phyloP scores from a whole-genome alignment of 2,113 vertebrate genomes.

The Lophius piscatorius region DNA sequence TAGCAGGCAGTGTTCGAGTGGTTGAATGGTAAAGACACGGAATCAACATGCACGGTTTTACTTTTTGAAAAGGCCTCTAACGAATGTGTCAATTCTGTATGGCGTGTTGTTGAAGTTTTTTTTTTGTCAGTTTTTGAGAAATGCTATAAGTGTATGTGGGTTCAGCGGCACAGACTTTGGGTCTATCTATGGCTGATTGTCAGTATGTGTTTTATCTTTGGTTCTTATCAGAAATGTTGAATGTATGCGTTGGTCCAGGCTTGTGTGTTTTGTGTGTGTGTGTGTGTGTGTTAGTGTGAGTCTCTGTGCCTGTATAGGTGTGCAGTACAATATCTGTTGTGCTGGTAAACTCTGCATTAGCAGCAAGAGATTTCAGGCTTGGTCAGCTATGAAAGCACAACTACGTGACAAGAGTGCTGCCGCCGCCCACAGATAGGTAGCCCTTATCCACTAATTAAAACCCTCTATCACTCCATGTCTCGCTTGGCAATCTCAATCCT shows the following conservation, averaged over 20 bases:
- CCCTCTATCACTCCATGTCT: conserved; percentile 70
- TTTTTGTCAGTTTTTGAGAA: conserved; percentile 61
- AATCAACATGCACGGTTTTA: conserved; percentile 6
- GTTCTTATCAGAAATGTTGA: conserved; percentile 16
- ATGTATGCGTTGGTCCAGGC: conserved; percentile 16
- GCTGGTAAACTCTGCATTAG: conserved; percentile 68
- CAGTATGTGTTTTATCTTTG: conserved; percentile 35
- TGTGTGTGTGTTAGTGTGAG: conserved; percentile 7
- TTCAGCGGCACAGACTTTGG: conserved; percentile 32
- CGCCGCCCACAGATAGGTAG: conserved; percentile 60
- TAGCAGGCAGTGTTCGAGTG: conserved; percentile 6
- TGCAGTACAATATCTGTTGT: conserved; percentile 50
- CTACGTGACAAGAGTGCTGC: conserved; percentile 62
- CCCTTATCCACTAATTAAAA: conserved; percentile 78
- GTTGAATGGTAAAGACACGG: conserved; percentile 33
- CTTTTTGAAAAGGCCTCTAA: conserved; percentile 32
- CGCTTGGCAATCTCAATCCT: conserved; percentile 70
- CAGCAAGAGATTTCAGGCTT: conserved; percentile 74
- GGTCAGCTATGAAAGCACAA: conserved; percentile 73
- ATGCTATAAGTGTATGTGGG: conserved; percentile 64
- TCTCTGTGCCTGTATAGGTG: conserved; percentile 1
- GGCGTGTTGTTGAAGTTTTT: conserved; percentile 59
- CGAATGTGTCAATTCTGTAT: conserved; percentile 29
- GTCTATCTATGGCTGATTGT: conserved; percentile 47
- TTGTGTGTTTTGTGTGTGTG: conserved; percentile 12